Evolutionary conservation across 2,888 invertebrate genomes (phyloP).

Genomic region (Diplolepis rosae): DNA sequence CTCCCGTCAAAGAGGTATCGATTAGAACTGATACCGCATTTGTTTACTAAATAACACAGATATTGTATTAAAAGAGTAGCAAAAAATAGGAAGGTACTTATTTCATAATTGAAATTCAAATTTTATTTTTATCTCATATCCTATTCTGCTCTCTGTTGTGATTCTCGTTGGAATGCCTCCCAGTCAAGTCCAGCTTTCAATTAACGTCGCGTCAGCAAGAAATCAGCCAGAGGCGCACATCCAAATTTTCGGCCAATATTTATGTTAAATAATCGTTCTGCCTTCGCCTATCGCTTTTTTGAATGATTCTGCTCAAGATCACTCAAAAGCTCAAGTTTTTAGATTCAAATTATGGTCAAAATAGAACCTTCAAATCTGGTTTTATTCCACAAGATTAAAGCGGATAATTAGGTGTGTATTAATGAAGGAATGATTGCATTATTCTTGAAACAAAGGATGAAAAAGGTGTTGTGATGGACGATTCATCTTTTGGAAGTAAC

Average conservation of each 20-base stretch:
- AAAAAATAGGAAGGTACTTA: not conserved
- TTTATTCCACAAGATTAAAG: not conserved
- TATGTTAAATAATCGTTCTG: constrained; percentile 58
- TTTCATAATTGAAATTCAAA: not conserved
- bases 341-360: not conserved
- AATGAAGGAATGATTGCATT: constrained; percentile 15
- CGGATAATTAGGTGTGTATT: constrained; percentile 6
- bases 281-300: constrained; percentile 13
- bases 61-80: not conserved
- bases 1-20: not conserved
- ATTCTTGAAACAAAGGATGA: not conserved
- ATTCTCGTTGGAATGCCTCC: constrained; percentile 5
- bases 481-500: constrained; percentile 5
- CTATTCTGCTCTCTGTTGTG: not conserved
- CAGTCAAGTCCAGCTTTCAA: constrained; percentile 57
- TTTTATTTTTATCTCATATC: not conserved
- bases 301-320: constrained; percentile 13
- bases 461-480: constrained; percentile 16
- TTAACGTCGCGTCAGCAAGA: constrained; percentile 67
- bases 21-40: no score
- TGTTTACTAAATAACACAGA: not conserved
- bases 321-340: not conserved
- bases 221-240: constrained; percentile 62
- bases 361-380: not conserved
- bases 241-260: constrained; percentile 68